A percentile compares a stretch with the other conserved stretches of the same genome.
Evolutionary conservation across 1,140 invertebrate species (phyloP).

Genomic region (Parasteatoda tepidariorum): DNA sequence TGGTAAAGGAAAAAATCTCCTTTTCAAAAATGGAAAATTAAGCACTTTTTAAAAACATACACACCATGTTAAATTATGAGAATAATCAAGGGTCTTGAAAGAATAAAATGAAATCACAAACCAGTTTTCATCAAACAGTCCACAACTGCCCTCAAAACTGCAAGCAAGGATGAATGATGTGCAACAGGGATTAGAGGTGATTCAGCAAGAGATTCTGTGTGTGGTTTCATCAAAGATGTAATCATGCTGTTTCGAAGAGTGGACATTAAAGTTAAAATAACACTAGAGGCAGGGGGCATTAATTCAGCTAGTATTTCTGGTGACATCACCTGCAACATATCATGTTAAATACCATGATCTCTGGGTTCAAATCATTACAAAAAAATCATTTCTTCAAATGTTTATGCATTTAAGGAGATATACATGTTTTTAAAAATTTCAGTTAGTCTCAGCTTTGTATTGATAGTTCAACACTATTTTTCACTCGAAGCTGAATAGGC

Average conservation of each 20-base stretch:
- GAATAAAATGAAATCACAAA: constrained; percentile 58
- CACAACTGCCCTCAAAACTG: constrained; percentile 71
- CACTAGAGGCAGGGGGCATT: constrained; percentile 67
- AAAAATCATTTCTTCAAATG: too few relatives aligned
- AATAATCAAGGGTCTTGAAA: not conserved
- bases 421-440: too few relatives aligned
- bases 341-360: too few relatives aligned
- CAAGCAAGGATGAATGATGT: constrained; percentile 69
- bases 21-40: too few relatives aligned
- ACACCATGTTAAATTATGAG: too few relatives aligned
- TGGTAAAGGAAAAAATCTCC: too few relatives aligned
- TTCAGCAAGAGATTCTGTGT: not conserved
- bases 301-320: constrained; percentile 68
- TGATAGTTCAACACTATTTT: too few relatives aligned
- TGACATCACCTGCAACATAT: constrained; percentile 65
- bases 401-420: too few relatives aligned
- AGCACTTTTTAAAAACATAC: not conserved
- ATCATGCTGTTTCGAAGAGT: constrained; percentile 68
- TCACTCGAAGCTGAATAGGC: too few relatives aligned
- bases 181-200: constrained; percentile 34
- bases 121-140: constrained; percentile 72
- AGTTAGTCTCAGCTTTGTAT: too few relatives aligned
- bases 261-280: constrained; percentile 68
- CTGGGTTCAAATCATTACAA: too few relatives aligned
- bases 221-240: constrained; percentile 55